Base-by-base conservation (phyloP, 2,113 vertebrate species). In the Rhea americana region DNA sequence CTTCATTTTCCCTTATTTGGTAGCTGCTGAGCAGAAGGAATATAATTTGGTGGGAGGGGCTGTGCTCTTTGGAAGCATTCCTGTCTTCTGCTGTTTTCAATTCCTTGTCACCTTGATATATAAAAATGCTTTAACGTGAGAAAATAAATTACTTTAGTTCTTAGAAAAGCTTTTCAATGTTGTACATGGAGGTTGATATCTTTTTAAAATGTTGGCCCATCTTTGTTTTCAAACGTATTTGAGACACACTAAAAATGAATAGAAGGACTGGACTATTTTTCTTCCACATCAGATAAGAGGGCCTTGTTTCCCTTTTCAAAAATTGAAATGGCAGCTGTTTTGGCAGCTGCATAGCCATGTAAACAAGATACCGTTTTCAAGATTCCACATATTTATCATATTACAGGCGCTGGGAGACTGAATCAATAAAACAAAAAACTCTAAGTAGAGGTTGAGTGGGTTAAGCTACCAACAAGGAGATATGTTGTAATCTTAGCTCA, bases 361-460 rank as follows among this genome's bases (percentile, higher is more conserved):
- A 97, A 97, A 97, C 86, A 94, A 65, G 91, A 95, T 90, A 96
- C 66, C 47, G 7, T 97, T 97, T 97, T 96, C 87, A 96, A 96
- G 85, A 59, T 96, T 81, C 79, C 91, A 93, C 85, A 83, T 96
- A 94, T 94, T 95, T 95, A 96, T 97, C 92, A 88, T 93, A 84
- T 96, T 97, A 96, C 88, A 71, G 51, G 61, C 71, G 2, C 71
- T 76, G 87, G 70, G 65, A 87, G 85, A 91, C 67, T 87, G 82
- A 93, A 93, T 92, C 90, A 89, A 92, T 92, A 93, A 91, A 95
- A 96, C 39, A 92, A 95, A 93, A 95, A 92, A 73, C 75, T 94
- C 55, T 73, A 78, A 93, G 85, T 53, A 90, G 66, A 74, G 62
- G 30, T 22, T 53, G 85, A 82, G 32, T 86, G 59, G 5, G 26